A percentile compares a stretch with the other conserved stretches of the same genome.
These are phyloP conservation scores for Phanerotoma sp. DNA, from an alignment of 2,888 invertebrate species.

Conservation along the genomic window DNA sequence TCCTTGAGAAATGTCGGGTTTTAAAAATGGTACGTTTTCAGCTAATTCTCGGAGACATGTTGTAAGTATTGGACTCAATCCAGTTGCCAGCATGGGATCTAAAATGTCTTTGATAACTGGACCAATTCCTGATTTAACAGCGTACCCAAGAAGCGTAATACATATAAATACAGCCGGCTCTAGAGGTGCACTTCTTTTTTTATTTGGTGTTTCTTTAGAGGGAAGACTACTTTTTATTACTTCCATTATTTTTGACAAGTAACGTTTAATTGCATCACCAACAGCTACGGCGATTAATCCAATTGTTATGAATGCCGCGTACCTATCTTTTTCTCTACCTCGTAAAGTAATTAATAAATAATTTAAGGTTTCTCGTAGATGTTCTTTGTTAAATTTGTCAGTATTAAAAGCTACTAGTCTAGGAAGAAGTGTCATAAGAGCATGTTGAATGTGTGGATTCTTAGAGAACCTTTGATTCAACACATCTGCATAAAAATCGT, in stretches of 20 bases:
- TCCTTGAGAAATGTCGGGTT: conserved; percentile 89
- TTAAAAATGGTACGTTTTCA: conserved; percentile 81
- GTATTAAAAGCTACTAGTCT: conserved; percentile 92
- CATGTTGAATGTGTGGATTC: conserved; percentile 82
- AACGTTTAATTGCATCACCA: conserved; percentile 75
- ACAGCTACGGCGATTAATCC: conserved; percentile 90
- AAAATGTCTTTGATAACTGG: conserved; percentile 80
- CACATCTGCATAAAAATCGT: conserved; percentile 76
- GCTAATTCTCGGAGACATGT: conserved; percentile 90
- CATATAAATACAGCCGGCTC: conserved; percentile 94
- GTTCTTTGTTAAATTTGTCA: conserved; percentile 73
- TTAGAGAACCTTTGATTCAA: conserved; percentile 76
- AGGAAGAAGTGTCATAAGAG: conserved; percentile 83
- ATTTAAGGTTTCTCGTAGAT: conserved; percentile 73
- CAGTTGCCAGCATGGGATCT: conserved; percentile 90
- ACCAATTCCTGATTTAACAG: conserved; percentile 77
- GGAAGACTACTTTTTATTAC: conserved; percentile 76
- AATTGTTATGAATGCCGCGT: conserved; percentile 85
- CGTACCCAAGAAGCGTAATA: conserved; percentile 86
- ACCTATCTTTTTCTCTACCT: conserved; percentile 81
- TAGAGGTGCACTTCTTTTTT: conserved; percentile 63
- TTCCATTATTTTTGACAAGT: conserved; percentile 84
- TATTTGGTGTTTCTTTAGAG: conserved; percentile 72
- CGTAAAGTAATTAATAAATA: conserved; percentile 77
- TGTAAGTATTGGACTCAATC: conserved; percentile 86